A percentile compares a stretch with the other conserved stretches of the same genome.
phyloP scores from a whole-genome alignment of 1,140 invertebrate species.

The Brachionus plicatilis region DNA sequence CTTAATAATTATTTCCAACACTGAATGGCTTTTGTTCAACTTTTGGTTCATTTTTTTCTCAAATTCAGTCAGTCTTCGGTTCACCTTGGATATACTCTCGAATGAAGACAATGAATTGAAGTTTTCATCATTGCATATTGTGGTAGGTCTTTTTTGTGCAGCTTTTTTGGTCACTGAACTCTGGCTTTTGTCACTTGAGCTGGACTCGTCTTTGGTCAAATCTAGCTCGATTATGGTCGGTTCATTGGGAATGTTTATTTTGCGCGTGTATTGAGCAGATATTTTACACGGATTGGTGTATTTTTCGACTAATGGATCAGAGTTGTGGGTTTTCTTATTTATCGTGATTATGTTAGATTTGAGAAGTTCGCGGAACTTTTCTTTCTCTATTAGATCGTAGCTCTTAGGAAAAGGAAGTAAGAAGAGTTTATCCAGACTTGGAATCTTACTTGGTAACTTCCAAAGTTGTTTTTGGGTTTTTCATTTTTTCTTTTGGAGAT shows the following conservation, averaged over 20 bases:
- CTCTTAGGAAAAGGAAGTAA: not conserved
- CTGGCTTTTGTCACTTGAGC: not conserved
- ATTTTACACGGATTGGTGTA: slow-evolving; percentile 6
- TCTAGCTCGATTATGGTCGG: not conserved
- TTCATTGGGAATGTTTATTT: not conserved
- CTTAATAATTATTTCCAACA: slow-evolving; percentile 21
- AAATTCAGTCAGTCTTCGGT: not conserved
- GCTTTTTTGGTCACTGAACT: not conserved
- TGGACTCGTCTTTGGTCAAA: not conserved
- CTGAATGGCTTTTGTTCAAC: slow-evolving; percentile 1
- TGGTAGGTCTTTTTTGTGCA: slow-evolving; percentile 5
- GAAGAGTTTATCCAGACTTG: not conserved
- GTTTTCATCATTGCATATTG: not conserved
- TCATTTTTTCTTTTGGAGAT: not conserved
- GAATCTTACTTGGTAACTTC: not conserved
- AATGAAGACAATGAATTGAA: not conserved
- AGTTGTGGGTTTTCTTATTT: not conserved
- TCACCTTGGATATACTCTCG: not conserved
- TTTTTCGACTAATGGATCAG: not conserved
- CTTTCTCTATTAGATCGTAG: not conserved
- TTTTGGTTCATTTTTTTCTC: slow-evolving; percentile 19
- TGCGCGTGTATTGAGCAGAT: not conserved
- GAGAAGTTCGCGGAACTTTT: slow-evolving; percentile 3
- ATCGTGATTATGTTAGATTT: not conserved
- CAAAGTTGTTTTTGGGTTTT: not conserved